These are phyloP conservation scores for Cynopterus sphinx DNA, from an alignment of 2,797 vertebrate species.

Conservation along the genomic window DNA sequence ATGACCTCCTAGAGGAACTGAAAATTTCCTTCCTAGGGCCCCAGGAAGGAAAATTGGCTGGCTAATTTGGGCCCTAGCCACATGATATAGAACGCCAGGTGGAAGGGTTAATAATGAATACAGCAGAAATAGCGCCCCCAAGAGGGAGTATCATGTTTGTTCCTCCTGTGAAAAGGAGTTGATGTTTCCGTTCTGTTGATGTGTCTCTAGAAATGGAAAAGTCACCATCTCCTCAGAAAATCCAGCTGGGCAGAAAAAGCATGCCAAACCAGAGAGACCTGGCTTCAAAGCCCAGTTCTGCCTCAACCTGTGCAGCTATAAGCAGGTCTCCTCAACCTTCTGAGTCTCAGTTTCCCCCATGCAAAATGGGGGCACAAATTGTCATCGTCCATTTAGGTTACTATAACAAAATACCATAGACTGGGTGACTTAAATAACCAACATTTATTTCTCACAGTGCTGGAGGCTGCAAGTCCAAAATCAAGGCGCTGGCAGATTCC, in stretches of 20 bases:
- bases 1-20: not conserved
- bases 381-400: not conserved
- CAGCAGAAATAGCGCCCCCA: not conserved
- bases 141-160: not conserved
- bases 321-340: not conserved
- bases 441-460: not conserved
- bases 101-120: not conserved
- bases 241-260: not conserved
- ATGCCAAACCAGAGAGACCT: too few species aligned
- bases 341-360: not conserved
- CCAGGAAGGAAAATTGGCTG: not conserved
- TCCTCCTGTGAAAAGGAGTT: not conserved
- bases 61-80: too few species aligned
- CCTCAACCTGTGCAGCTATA: not conserved
- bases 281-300: not conserved
- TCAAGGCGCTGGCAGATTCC: not conserved
- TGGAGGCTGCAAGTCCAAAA: not conserved
- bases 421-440: not conserved
- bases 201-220: not conserved
- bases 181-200: not conserved
- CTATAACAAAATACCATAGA: not conserved
- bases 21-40: not conserved
- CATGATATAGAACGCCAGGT: not conserved
- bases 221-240: not conserved
- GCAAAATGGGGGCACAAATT: not conserved